These are phyloP conservation scores for Epinotia brunnichana DNA, from an alignment of 2,888 invertebrate species.

Conservation along the genomic window DNA sequence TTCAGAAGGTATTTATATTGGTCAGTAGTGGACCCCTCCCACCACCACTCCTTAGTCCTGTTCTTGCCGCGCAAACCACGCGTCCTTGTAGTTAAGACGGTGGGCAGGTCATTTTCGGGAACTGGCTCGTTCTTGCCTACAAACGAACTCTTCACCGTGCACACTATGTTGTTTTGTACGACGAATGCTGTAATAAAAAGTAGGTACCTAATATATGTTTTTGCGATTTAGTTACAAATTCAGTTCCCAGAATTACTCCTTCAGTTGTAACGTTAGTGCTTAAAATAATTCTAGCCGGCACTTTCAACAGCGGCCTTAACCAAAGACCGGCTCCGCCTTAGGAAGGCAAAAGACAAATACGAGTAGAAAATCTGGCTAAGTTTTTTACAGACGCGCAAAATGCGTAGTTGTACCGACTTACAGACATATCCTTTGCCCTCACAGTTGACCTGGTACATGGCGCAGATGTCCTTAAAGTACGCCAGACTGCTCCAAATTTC, in stretches of 20 bases:
- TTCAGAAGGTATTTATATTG: slow-evolving; percentile 4
- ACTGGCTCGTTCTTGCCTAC: background rate
- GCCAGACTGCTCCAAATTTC: slow-evolving; percentile 49
- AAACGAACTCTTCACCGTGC: background rate
- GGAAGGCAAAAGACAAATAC: no score
- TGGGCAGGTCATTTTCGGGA: background rate
- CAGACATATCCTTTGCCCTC: slow-evolving; percentile 48
- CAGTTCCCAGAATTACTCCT: no score
- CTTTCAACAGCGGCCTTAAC: no score
- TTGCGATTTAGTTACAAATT: no score
- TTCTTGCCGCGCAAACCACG: background rate
- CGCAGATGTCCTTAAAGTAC: slow-evolving; percentile 60
- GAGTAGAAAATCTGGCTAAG: background rate
- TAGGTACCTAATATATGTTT: no score
- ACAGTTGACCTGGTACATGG: slow-evolving; percentile 61
- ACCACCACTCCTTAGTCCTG: slow-evolving; percentile 8
- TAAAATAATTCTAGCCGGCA: no score
- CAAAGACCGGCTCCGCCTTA: no score
- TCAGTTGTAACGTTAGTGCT: no score
- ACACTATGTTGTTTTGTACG: background rate
- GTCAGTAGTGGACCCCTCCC: slow-evolving; percentile 16
- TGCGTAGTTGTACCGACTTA: slow-evolving; percentile 50
- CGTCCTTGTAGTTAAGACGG: background rate
- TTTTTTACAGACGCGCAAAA: background rate
- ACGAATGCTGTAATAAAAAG: background rate